Conservation (phyloP, 2,113 vertebrate species). For the Stomatorhinus ivindoensis region DNA sequence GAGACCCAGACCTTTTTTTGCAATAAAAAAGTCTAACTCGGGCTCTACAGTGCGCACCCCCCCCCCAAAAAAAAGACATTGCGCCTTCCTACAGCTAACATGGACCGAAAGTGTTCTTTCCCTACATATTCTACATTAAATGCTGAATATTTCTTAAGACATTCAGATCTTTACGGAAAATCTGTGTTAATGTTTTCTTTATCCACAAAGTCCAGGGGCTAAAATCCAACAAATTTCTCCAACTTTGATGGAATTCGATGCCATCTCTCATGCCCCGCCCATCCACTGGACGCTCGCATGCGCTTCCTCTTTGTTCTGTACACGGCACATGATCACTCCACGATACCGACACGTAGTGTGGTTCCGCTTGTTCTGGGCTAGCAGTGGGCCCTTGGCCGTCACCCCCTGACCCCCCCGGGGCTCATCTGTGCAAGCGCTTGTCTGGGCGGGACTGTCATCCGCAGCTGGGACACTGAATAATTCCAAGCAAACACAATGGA, state of each 20-base stretch:
- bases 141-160: no score
- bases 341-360: neutral
- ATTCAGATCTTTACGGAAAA: neutral
- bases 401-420: neutral
- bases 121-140: neutral
- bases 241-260: neutral
- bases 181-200: neutral
- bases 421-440: neutral
- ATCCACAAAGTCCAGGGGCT: neutral
- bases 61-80: neutral
- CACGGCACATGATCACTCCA: neutral
- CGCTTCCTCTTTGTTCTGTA: neutral
- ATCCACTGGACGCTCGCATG: neutral
- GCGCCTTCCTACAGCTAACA: neutral
- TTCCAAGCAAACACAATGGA: neutral
- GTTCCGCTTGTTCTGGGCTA: no score
- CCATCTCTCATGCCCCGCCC: neutral
- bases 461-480: neutral
- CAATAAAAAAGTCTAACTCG: neutral
- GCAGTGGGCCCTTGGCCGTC: neutral
- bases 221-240: neutral
- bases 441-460: neutral
- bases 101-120: neutral
- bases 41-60: neutral
- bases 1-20: neutral